phyloP scores from a whole-genome alignment of 2,888 invertebrate species.

The Kuschelorhynchus macadamiae region DNA sequence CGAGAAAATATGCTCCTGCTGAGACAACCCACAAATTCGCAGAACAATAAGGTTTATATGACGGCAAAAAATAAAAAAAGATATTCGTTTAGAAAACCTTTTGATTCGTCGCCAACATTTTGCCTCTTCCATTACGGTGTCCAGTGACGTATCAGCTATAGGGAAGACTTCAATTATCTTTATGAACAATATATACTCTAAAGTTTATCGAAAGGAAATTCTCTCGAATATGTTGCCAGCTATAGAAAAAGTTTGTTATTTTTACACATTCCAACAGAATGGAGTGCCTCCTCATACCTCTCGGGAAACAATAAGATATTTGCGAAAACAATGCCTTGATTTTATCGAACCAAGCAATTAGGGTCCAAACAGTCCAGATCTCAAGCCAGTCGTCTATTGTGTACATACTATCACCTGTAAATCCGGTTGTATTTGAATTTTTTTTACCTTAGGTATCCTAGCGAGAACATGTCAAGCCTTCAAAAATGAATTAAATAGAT shows the following conservation, averaged over 20 bases:
- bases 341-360: constrained; percentile 5
- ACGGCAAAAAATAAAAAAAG: not conserved
- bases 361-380: constrained; percentile 2
- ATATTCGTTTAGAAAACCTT: not conserved
- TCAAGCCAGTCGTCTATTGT: not conserved
- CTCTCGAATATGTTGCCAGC: too few relatives aligned
- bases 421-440: too few relatives aligned
- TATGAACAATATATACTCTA: too few relatives aligned
- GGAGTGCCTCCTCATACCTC: constrained; percentile 6
- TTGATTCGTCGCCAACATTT: too few relatives aligned
- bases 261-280: not conserved
- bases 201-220: too few relatives aligned
- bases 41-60: not conserved
- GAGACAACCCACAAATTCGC: too few relatives aligned
- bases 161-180: not conserved
- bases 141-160: not conserved
- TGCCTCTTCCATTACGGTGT: too few relatives aligned
- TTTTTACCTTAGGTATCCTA: too few relatives aligned
- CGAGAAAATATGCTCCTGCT: not conserved
- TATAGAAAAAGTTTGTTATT: too few relatives aligned
- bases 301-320: not conserved
- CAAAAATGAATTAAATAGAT: too few relatives aligned
- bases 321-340: not conserved
- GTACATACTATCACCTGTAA: too few relatives aligned
- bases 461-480: too few relatives aligned